A percentile compares a stretch with the other conserved stretches of the same genome.
Evolutionary conservation across 2,888 invertebrate species (phyloP).

Genomic region (Rapana venosa): DNA sequence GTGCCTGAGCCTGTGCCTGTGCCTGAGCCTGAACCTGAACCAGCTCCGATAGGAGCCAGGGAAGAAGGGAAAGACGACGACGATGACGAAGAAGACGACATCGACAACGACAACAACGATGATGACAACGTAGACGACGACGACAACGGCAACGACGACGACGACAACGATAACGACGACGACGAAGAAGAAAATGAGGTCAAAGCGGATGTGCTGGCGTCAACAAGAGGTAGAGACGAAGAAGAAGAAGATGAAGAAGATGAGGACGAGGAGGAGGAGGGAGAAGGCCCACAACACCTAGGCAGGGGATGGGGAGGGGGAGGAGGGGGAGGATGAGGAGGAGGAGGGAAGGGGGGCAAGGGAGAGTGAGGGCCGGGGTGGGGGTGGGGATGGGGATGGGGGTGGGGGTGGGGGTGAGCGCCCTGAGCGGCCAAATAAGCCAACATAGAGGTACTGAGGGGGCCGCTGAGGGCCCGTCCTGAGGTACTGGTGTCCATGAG

Average conservation of each 20-base stretch:
- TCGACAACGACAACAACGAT: neutral
- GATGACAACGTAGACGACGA: neutral
- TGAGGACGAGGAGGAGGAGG: no score
- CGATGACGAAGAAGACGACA: slow-evolving; percentile 39
- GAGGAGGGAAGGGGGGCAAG: slow-evolving; percentile 11
- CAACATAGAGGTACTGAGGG: slow-evolving; percentile 41
- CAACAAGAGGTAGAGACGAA: slow-evolving; percentile 40
- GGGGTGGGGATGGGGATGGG: slow-evolving; percentile 14
- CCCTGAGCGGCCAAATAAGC: slow-evolving; percentile 39
- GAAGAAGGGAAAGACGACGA: slow-evolving; percentile 36
- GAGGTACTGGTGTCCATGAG: slow-evolving; percentile 46
- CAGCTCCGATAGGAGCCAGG: neutral
- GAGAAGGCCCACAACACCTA: slow-evolving; percentile 34
- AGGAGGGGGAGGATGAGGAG: neutral
- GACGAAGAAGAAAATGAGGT: slow-evolving; percentile 42
- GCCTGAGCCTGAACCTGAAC: neutral
- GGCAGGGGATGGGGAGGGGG: slow-evolving; percentile 34
- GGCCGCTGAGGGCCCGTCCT: slow-evolving; percentile 26
- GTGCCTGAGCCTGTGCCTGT: neutral
- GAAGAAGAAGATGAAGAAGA: no score
- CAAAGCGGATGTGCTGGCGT: slow-evolving; percentile 28
- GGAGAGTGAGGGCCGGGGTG: neutral
- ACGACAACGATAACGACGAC: neutral
- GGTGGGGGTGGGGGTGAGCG: slow-evolving; percentile 26
- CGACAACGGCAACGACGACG: neutral